Conservation (phyloP, 92 coral and sea anemone species). For the Hydrozoanthus gracilis region DNA sequence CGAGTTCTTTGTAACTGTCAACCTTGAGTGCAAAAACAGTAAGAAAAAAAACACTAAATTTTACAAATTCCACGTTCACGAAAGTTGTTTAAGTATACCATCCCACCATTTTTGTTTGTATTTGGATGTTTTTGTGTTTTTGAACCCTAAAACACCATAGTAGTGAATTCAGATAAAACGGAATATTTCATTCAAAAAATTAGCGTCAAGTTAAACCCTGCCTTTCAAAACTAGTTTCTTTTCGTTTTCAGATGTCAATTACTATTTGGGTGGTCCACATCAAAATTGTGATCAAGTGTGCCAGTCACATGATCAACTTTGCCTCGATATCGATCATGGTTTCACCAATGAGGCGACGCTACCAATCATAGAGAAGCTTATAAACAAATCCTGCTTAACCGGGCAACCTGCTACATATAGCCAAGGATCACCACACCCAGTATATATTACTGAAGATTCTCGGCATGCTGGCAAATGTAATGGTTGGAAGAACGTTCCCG, state of each 20-base stretch:
- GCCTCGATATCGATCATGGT: constrained; percentile 19
- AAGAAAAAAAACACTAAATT: too few relatives aligned
- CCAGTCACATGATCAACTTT: constrained; percentile 26
- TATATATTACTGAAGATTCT: background rate
- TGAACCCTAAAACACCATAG: background rate
- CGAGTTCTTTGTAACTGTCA: too few relatives aligned
- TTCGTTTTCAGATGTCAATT: constrained; percentile 6
- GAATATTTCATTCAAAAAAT: too few relatives aligned
- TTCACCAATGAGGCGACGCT: background rate
- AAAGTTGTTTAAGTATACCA: too few relatives aligned
- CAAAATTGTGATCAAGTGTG: constrained; percentile 20
- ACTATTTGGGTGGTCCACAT: constrained; percentile 11
- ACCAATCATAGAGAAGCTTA: background rate
- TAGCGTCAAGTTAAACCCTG: too few relatives aligned
- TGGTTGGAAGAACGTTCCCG: constrained; percentile 2
- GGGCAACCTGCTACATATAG: background rate
- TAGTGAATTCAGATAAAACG: background rate
- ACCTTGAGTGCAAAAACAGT: too few relatives aligned
- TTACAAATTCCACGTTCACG: too few relatives aligned
- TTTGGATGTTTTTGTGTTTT: background rate
- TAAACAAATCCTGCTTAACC: background rate
- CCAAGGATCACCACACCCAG: background rate
- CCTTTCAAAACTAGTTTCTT: background rate
- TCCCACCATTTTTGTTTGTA: too few relatives aligned
- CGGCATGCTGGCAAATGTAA: background rate